Evolutionary conservation across 2,113 vertebrate species (phyloP), one percentile per base, ranked within the genome.

Genomic region (Labeo catla): DNA sequence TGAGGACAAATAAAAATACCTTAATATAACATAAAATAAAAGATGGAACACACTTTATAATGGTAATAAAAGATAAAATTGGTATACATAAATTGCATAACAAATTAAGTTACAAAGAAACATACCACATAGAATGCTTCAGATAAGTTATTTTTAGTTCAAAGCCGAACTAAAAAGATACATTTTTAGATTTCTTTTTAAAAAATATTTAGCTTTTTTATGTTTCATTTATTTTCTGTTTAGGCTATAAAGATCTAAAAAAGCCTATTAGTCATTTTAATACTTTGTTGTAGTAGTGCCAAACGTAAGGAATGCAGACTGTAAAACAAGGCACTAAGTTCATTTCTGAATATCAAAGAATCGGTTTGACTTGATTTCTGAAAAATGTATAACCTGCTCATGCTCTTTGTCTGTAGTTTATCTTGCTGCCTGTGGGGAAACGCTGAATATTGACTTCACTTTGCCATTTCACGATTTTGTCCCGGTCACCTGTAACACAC

Each of bases 381-480:
- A 70, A 70, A 19, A 39, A 70, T 34, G 9, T 19, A 1, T 9
- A 52, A 16, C n/a, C 6, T 36, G 16, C 2, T 77, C 50, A 36
- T 77, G 11, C 76, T 77, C 28, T 90, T 90, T 49, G 83, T 39
- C 92, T 88, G 1, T 91, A 99, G 98, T 99, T 87, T 99, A 99
- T 94, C 94, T 99, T 72, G 98, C 97, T 91, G 98, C 98, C 87
- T 99, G 98, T 87, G 98, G 98, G 66, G 97, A 99, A 94, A 99
- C 97, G 6, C 88, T 99, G 90, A 99, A 96, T 91, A 97, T 99
- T 90, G 96, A 97, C 92, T 99, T 99, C 93, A 97, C 96, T 88
- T 93, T 99, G 92, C 97, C 98, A 90, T 99, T 99, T 94, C 96
- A 94, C 86, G 97, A 99, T 90, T 99, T 99, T 92, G 96, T 99